Evolutionary conservation across 2,888 invertebrate genomes (phyloP).

Genomic region (Julus scandinavius): DNA sequence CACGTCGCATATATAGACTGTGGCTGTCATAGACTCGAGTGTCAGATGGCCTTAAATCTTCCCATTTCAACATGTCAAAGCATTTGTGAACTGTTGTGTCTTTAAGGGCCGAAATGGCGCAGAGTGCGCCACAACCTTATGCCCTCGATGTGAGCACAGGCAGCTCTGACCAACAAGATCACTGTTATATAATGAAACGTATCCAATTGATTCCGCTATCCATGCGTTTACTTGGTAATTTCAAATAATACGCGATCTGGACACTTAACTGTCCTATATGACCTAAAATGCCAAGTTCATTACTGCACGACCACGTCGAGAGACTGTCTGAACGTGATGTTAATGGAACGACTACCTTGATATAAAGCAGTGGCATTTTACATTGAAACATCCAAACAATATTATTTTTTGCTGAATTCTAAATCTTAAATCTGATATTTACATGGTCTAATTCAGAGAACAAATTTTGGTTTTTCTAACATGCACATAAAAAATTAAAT

Average conservation of each 20-base stretch:
- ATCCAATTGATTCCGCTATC: neutral
- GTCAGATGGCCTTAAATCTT: slow-evolving; percentile 4
- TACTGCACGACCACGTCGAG: neutral
- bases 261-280: neutral
- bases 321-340: neutral
- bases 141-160: neutral
- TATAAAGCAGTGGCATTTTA: neutral
- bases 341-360: neutral
- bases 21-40: neutral
- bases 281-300: neutral
- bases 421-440: no score
- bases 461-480: no score
- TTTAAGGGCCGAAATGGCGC: neutral
- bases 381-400: neutral
- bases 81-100: neutral
- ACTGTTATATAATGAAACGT: neutral
- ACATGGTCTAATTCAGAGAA: no score
- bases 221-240: neutral
- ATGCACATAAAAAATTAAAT: neutral
- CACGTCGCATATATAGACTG: neutral
- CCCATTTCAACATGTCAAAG: slow-evolving; percentile 18
- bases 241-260: neutral
- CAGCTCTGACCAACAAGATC: neutral
- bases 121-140: neutral
- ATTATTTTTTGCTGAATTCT: neutral